phyloP scores from a whole-genome alignment of 2,888 invertebrate genomes.

The Phanerotoma sp. region DNA sequence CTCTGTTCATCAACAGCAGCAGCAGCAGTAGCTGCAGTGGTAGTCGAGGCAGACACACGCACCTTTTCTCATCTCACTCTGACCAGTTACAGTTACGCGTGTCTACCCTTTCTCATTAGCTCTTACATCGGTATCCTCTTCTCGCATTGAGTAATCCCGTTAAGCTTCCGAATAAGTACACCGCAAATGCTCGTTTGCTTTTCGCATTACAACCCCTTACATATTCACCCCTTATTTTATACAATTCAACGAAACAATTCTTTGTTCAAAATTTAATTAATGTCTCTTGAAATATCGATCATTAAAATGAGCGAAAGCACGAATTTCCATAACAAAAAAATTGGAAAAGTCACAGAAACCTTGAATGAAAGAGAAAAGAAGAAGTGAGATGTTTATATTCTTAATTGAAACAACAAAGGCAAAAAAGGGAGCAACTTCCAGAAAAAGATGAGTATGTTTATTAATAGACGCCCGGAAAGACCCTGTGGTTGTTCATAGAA shows the following conservation, averaged over 20 bases:
- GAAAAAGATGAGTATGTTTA: slow-evolving; percentile 14
- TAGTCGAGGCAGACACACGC: no score
- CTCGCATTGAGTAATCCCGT: slow-evolving; percentile 26
- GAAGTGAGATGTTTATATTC: not conserved
- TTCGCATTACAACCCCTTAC: slow-evolving; percentile 6
- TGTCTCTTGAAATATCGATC: no score
- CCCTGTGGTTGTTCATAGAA: not conserved
- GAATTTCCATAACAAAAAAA: no score
- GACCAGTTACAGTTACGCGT: slow-evolving; percentile 28
- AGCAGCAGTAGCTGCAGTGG: no score
- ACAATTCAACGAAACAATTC: not conserved
- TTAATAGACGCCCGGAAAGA: slow-evolving; percentile 19
- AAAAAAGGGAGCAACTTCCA: not conserved
- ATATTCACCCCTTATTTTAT: not conserved
- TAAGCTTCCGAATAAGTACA: slow-evolving; percentile 25
- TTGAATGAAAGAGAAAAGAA: no score
- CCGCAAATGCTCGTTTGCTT: slow-evolving; percentile 14
- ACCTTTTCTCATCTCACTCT: slow-evolving; percentile 24
- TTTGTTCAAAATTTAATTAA: not conserved
- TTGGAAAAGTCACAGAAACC: no score
- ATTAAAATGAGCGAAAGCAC: no score
- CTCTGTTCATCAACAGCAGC: not conserved
- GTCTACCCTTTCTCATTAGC: slow-evolving; percentile 28
- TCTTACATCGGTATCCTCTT: slow-evolving; percentile 31
- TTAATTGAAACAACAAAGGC: not conserved